A percentile compares a stretch with the other conserved stretches of the same genome.
phyloP scores from a whole-genome alignment of 1,140 invertebrate genomes.

The Drosophila asahinai region DNA sequence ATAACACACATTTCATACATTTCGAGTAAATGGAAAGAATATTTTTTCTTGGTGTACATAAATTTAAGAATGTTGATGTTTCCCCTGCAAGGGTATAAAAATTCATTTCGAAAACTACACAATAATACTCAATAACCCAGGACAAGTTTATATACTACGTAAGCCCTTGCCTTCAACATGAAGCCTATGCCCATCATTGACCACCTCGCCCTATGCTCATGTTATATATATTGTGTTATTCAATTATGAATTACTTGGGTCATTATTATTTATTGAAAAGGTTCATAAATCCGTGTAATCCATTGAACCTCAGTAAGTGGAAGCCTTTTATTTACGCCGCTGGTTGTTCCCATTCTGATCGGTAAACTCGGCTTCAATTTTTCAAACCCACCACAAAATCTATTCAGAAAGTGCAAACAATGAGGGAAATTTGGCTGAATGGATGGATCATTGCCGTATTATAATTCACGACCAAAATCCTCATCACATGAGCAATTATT shows the following conservation, averaged over 20 bases:
- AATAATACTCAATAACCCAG: not conserved
- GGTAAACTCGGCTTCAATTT: conserved; percentile 38
- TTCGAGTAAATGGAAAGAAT: too few species aligned
- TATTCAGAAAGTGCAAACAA: conserved; percentile 25
- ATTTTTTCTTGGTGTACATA: too few species aligned
- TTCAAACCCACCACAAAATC: conserved; percentile 57
- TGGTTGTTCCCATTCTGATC: conserved; percentile 65
- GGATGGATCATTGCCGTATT: conserved; percentile 56
- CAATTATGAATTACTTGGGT: conserved; percentile 68
- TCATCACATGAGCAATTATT: conserved; percentile 75
- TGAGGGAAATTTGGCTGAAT: conserved; percentile 62
- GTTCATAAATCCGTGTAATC: conserved; percentile 76
- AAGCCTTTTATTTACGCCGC: conserved; percentile 76
- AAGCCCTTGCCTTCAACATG: not conserved
- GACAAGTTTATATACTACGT: not conserved
- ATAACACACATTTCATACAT: too few species aligned
- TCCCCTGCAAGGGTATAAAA: not conserved
- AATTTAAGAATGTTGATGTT: too few species aligned
- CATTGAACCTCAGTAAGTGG: conserved; percentile 66
- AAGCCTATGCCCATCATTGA: conserved; percentile 18
- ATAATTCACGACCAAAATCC: conserved; percentile 65
- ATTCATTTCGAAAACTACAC: conserved; percentile 1
- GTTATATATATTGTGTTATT: conserved; percentile 78
- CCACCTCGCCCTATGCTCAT: not conserved
- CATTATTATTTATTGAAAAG: conserved; percentile 53